A percentile compares a stretch with the other conserved stretches of the same genome.
These are phyloP conservation scores for Neodiprion virginianus DNA, from an alignment of 1,140 invertebrate species.

Conservation along the genomic window DNA sequence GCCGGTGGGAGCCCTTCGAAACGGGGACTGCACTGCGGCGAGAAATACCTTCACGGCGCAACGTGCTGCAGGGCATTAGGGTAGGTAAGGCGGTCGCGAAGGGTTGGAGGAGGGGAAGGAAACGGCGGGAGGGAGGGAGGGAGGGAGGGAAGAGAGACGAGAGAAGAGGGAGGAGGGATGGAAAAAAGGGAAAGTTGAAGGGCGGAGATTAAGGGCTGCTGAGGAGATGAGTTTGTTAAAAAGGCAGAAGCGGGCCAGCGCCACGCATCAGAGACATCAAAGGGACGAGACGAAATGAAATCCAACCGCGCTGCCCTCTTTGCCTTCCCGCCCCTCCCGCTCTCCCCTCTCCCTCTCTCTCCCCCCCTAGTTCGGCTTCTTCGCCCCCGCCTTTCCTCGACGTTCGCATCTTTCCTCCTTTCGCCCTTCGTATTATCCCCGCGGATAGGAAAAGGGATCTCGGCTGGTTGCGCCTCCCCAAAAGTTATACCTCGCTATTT, in stretches of 20 bases:
- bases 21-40: neutral
- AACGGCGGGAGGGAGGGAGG: slow-evolving; percentile 1
- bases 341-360: slow-evolving; percentile 16
- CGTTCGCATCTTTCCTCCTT: slow-evolving; percentile 27
- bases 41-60: neutral
- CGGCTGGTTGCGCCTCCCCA: slow-evolving; percentile 12
- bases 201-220: slow-evolving; percentile 60
- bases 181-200: slow-evolving; percentile 46
- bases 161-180: slow-evolving; percentile 34
- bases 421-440: slow-evolving; percentile 4
- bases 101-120: neutral
- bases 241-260: slow-evolving; percentile 60
- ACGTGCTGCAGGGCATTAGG: neutral
- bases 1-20: neutral
- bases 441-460: slow-evolving; percentile 19
- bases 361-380: slow-evolving; percentile 21
- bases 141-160: neutral
- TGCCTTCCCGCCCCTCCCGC: slow-evolving; percentile 11
- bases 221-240: slow-evolving; percentile 63
- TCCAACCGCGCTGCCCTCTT: slow-evolving; percentile 49
- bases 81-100: neutral
- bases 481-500: slow-evolving; percentile 27
- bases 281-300: slow-evolving; percentile 63
- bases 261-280: slow-evolving; percentile 62
- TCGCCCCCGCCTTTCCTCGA: slow-evolving; percentile 30